Evolutionary conservation across 2,113 vertebrate genomes (phyloP), one percentile per base, ranked within the genome.

Genomic region (Engystomops pustulosus): DNA sequence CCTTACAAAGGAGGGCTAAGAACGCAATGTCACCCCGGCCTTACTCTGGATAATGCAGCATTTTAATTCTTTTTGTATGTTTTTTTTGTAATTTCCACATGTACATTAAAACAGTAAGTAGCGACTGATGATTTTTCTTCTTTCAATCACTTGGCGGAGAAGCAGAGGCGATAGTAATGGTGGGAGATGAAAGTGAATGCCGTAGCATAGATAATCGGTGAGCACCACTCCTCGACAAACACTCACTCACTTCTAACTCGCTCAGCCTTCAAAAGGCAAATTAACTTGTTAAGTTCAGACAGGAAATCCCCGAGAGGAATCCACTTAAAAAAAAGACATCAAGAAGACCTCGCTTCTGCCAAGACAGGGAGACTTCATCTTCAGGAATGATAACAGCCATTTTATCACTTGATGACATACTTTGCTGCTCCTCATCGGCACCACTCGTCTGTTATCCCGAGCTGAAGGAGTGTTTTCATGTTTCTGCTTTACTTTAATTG

Each of bases 241-340:
- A 79, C 77, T 79, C 77, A 79, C 77, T 79, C 77, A 44, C 55
- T 79, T 79, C 6, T 18, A 47, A 25, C 70, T 17, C 58, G n/a
- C 58, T 79, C 36, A 65, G 55, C 77, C 55, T 79, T 79, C 20
- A 79, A 20, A 65, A 79, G 77, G 18, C 77, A 79, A 67, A 79
- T 79, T 23, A 79, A 79, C 77, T 79, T 79, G 77, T 62, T 67
- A 45, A 30, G 55, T 65, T 49, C 58, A 79, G 58, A 41, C 58
- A 45, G 38, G 58, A 79, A 67, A 79, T 45, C 58, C 77, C 77
- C 55, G 44, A 67, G 23, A 79, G 77, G 77, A 79, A 79, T 30
- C 7, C 14, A 30, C 45, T 47, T n/a, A n/a, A n/a, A 47, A 65
- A 25, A 30, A 18, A 79, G 18, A 77, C 49, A 55, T 45, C 20